Base-by-base conservation (phyloP, 2,888 invertebrate species). In the Monoplex corrugatus region DNA sequence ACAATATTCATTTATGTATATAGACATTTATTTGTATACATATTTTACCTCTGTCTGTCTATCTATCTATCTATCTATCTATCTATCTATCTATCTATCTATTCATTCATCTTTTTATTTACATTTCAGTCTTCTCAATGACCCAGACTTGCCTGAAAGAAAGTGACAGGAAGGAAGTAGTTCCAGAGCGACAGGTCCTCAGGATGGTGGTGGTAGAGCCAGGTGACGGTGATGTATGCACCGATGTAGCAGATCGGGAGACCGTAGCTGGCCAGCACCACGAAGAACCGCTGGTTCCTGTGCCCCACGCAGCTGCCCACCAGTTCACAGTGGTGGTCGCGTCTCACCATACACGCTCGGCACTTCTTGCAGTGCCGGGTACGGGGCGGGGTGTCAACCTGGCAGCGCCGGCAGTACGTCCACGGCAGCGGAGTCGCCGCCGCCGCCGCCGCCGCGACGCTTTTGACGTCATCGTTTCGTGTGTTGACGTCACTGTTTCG, bases 291-390 rank as follows among this genome's bases (percentile, higher is more conserved):
- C 89, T 95, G 95, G 90, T 95, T 95, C 80, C 91, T 93, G 85
- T 92, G 93, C 0, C 94, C 94, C 10, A 94, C 92, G 86, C 93
- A 93, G 23, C 90, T 91, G 28, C 94, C 95, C 28, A 94, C 92
- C 91, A 95, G 92, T 83, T 92, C 94, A 87, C 95, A 95, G 89
- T 95, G 95, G 89, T 95, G 95, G 89, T 95, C 95, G 1, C 95
- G 91, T 82, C 94, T 94, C n/a, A 95, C 89, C 19, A 95, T 94
- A 90, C 95, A 95, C 44, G 84, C 91, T 72, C 92, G 87, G 90
- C 95, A 95, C 5, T 92, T 90, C 16, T 92, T 90, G 86, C 95
- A 95, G 89, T 95, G 94, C 85, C 94, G 93, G 8, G 94, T 89
- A 19, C 94, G 90, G 3, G 95, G 94, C 2, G 95, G 95, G 0